Evolutionary conservation across 1,140 invertebrate genomes (phyloP).

Genomic region (Ruditapes philippinarum): DNA sequence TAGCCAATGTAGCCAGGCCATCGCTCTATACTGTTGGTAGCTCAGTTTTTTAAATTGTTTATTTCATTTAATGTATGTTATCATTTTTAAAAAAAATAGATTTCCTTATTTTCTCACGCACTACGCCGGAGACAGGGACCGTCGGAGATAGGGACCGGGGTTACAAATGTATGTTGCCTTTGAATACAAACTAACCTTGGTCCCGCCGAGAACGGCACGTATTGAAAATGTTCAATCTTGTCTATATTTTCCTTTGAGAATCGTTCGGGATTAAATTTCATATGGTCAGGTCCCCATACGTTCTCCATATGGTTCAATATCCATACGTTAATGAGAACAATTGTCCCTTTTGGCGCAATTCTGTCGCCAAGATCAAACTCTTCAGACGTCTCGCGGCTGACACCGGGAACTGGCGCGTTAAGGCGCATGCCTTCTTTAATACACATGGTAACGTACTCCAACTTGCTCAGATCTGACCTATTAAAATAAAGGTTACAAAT

Average conservation of each 20-base stretch:
- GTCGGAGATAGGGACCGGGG: too few species aligned
- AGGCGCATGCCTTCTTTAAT: constrained; percentile 86
- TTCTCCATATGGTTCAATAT: constrained; percentile 71
- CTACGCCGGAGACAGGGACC: too few species aligned
- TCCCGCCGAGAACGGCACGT: constrained; percentile 78
- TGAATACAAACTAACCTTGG: too few species aligned
- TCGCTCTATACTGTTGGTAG: too few species aligned
- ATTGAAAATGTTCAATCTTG: constrained; percentile 69
- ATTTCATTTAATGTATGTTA: too few species aligned
- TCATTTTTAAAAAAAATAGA: too few species aligned
- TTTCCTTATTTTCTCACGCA: too few species aligned
- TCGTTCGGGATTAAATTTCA: constrained; percentile 65
- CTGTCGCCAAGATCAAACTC: constrained; percentile 65
- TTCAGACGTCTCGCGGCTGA: constrained; percentile 88
- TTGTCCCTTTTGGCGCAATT: neutral
- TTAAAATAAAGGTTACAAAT: too few species aligned
- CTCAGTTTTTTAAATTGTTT: too few species aligned
- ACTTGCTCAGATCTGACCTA: constrained; percentile 79
- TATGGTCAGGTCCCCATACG: constrained; percentile 69
- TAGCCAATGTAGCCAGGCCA: too few species aligned
- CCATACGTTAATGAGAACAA: constrained; percentile 58
- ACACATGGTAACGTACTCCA: constrained; percentile 85
- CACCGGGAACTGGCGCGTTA: constrained; percentile 89
- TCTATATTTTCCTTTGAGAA: constrained; percentile 51
- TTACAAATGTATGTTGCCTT: too few species aligned